A percentile compares a stretch with the other conserved stretches of the same genome.
These are phyloP conservation scores for Andrena cerasifolii DNA, from an alignment of 1,140 invertebrate genomes.

Conservation along the genomic window DNA sequence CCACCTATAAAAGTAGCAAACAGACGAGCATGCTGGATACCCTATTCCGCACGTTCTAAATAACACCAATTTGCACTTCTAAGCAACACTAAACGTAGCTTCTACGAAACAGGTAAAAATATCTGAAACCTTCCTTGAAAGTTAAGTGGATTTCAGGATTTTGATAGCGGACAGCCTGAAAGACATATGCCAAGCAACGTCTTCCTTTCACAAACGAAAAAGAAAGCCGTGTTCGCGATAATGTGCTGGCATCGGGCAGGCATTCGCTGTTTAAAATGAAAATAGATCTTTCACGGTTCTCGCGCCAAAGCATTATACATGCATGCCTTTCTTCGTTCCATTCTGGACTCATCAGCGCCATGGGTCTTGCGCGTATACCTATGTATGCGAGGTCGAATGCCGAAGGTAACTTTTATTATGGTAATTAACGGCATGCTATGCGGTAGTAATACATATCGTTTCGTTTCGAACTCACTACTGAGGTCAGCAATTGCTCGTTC, in stretches of 20 bases:
- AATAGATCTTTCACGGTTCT: slow-evolving; percentile 23
- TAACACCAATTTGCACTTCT: no score
- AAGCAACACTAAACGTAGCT: no score
- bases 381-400: slow-evolving; percentile 34
- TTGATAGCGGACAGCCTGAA: background rate
- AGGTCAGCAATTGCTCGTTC: slow-evolving; percentile 6
- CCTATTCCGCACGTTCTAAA: no score
- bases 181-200: background rate
- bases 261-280: slow-evolving; percentile 44
- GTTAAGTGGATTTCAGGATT: background rate
- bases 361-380: background rate
- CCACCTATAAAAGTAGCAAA: no score
- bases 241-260: background rate
- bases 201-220: slow-evolving; percentile 21
- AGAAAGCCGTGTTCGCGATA: slow-evolving; percentile 9
- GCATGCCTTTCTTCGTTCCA: slow-evolving; percentile 4
- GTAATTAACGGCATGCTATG: slow-evolving; percentile 49
- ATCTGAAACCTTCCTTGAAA: background rate
- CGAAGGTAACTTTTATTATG: slow-evolving; percentile 29
- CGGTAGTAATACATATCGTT: slow-evolving; percentile 19
- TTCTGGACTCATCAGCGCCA: background rate
- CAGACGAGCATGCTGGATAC: no score
- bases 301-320: slow-evolving; percentile 16
- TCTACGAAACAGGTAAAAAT: background rate
- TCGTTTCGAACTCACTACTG: background rate